Base-by-base conservation (phyloP, 2,113 vertebrate genomes). In the Oxygymnocypris stewartii region DNA sequence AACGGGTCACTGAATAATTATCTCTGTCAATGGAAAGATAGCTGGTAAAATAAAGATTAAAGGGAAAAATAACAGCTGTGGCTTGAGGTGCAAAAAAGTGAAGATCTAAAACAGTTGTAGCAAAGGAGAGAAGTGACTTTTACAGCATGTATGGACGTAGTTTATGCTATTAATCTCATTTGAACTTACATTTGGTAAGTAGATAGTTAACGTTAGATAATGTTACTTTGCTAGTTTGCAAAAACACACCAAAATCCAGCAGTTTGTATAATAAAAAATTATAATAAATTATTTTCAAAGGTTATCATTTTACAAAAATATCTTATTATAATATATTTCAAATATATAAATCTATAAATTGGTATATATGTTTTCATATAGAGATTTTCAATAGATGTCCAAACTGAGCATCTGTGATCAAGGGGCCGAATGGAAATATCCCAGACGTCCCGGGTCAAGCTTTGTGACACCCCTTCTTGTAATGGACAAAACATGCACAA, bases 1-100 rank as follows among this genome's bases (percentile, higher is more conserved):
- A 82, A 87, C 23, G 42, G 88, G 78, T 51, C 83, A 79, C 75
- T 77, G 79, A 85, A 83, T 85, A 82, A 89, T 89, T 79, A 51
- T 74, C 65, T 69, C 79, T 82, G 79, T 51, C 86, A 74, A 59
- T 76, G 73, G 73, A 76, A 71, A 71, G 47, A 61, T 10, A 23
- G 75, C 40, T 54, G 69, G n/a, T 44, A 78, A 83, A 79, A 67
- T 25, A 51, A 37, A 42, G 13, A 7, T 2, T 5, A 18, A 40
- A 16, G 61, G 42, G 40, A 1, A 86, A 57, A 85, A 77, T 31
- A 31, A 11, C 47, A 25, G 61, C 28, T 65, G 3, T 4, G 28
- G 54, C 54, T 61, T 6, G 20, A 59, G 37, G 57, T 69, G 31
- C 35, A 57, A 87, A 82, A 44, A 47, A 31, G 31, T 25, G 23